Conservation (phyloP, 2,888 invertebrate species). For the Netelia melanura region DNA sequence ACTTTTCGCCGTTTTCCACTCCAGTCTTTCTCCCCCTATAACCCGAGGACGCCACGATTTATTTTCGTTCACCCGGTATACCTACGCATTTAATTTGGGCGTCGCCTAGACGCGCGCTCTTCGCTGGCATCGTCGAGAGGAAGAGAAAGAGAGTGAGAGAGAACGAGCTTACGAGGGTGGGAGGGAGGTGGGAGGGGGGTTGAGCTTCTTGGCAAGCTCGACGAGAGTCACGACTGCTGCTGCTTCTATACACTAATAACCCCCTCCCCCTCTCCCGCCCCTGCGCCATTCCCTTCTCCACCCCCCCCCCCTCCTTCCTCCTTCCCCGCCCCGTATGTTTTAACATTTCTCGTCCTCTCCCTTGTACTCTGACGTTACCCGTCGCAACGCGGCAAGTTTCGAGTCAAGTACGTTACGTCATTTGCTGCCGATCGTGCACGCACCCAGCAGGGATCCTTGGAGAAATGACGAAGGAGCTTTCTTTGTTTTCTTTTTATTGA, state of each 20-base stretch:
- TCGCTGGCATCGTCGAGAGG: conserved; percentile 50
- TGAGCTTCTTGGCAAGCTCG: conserved; percentile 3
- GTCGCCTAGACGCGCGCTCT: conserved; percentile 75
- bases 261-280: neutral
- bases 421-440: conserved; percentile 42
- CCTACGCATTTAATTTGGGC: conserved; percentile 77
- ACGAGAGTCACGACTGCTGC: neutral
- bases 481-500: neutral
- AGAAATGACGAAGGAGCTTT: neutral
- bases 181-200: neutral
- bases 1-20: conserved; percentile 41
- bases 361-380: conserved; percentile 8
- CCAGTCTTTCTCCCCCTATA: conserved; percentile 57
- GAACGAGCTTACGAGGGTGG: conserved; percentile 26
- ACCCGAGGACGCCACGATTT: conserved; percentile 76
- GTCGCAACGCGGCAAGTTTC: conserved; percentile 24
- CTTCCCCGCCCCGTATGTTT: too few relatives aligned
- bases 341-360: neutral
- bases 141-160: conserved; percentile 23
- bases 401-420: conserved; percentile 57
- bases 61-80: conserved; percentile 77
- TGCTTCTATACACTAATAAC: neutral
- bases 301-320: neutral
- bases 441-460: conserved; percentile 27
- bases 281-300: neutral